Percentiles rank a stretch among this genome's conserved stretches.
Conservation (phyloP, 30 jellyfish, hydroid and myxozoan species). For the Nemopilema nomurai region DNA sequence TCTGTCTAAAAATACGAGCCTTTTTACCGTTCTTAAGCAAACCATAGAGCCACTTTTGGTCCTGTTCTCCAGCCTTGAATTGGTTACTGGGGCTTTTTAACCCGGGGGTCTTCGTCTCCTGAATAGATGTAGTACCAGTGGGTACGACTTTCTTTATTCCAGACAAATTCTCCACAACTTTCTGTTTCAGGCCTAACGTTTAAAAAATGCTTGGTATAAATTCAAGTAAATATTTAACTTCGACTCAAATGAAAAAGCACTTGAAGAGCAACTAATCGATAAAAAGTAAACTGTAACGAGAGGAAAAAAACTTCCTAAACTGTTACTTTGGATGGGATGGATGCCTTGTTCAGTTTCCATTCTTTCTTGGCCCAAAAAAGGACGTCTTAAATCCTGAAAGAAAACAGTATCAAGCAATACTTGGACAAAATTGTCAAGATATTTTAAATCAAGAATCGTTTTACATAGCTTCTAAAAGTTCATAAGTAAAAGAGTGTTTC, state of each 20-base stretch:
- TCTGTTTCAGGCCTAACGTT: neutral
- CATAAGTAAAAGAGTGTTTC: too few species aligned
- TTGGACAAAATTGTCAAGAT: too few species aligned
- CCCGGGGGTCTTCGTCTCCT: neutral
- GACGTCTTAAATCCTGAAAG: neutral
- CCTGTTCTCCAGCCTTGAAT: neutral
- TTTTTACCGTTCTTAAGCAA: neutral
- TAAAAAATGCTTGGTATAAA: too few species aligned
- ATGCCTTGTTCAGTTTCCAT: neutral
- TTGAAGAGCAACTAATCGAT: too few species aligned
- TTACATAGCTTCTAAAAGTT: too few species aligned
- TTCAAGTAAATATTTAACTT: too few species aligned
- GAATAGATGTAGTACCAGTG: neutral
- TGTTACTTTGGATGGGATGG: neutral
- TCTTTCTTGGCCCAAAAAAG: neutral
- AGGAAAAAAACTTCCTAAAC: neutral
- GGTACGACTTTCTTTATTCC: neutral
- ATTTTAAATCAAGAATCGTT: too few species aligned
- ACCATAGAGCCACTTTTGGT: neutral
- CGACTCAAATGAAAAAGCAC: too few species aligned
- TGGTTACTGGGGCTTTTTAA: neutral
- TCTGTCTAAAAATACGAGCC: neutral
- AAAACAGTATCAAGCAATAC: neutral
- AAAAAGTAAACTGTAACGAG: too few species aligned
- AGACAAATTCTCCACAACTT: neutral